Evolutionary conservation across 2,888 invertebrate species (phyloP), one percentile per base, ranked within the genome.

Genomic region (Elmis aenea): DNA sequence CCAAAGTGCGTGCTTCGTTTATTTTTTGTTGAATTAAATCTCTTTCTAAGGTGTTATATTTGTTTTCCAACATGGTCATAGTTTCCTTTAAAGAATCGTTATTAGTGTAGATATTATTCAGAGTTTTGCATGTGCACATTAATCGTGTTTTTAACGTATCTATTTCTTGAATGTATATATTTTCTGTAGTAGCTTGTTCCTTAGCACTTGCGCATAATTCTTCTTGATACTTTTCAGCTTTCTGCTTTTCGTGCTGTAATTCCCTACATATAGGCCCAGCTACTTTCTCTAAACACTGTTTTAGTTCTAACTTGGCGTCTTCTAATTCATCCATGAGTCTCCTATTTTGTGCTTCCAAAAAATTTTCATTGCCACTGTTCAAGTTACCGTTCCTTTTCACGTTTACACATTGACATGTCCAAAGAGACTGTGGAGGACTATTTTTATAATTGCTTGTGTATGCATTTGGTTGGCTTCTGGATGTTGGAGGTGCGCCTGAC

Each of bases 11-110:
- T 2, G 62, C 63, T 46, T 68, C 67, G 15, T 56, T 61, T 2
- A 67, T 28, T 36, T 67, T 66, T 39, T 66, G 66, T 32, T 62
- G 58, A n/a, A 67, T 52, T 25, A 68, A 46, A 40, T 66, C 64
- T 3, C 62, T 57, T 36, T 67, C 62, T n/a, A 67, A 35, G 34
- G 59, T 55, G 2, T 52, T 46, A 30, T 59, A 61, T 48, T 60
- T 55, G 10, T 49, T 47, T 16, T 59, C 55, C 10, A 62, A 38
- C 3, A 52, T 42, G 11, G 45, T 38, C 47, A 56, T 38, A 22
- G 62, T 59, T 14, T 57, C 54, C 29, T 59, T 60, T 2, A 66
- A 39, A 33, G 56, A 43, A 10, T 45, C 46, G 35, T 66, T 67
- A 8, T 54, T 48, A 3, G 48, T 42, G 20, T 53, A 56, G 24